Percentiles rank a stretch among this genome's conserved stretches.
Evolutionary conservation across 2,113 vertebrate species (phyloP).

Genomic region (Perognathus longimembris): DNA sequence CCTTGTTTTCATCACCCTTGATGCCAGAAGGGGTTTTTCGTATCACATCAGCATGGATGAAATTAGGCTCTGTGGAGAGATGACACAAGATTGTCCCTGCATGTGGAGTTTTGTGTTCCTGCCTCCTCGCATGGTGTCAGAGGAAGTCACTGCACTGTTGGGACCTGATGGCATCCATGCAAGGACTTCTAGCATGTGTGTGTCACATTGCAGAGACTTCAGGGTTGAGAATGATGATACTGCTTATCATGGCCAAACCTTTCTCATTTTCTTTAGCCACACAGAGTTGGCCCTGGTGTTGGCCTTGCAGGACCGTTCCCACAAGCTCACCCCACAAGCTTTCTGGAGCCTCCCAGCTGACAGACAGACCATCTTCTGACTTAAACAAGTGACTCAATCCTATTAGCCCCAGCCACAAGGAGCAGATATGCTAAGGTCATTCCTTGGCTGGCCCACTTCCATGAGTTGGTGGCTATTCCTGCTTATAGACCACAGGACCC

Average conservation of each 20-base stretch:
- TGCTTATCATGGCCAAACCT: accelerated
- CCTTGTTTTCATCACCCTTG: slow-evolving; percentile 93
- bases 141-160: background rate
- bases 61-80: slow-evolving; percentile 92
- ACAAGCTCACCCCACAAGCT: background rate
- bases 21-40: slow-evolving; percentile 86
- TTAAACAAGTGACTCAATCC: background rate
- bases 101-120: background rate
- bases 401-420: background rate
- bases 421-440: no score
- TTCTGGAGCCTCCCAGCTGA: background rate
- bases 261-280: background rate
- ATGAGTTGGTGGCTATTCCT: background rate
- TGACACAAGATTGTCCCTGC: background rate
- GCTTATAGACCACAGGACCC: background rate
- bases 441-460: accelerated
- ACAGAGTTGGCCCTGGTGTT: accelerated
- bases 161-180: background rate
- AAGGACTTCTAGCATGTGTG: accelerated
- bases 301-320: background rate
- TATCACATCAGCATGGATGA: slow-evolving; percentile 95
- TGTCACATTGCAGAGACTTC: accelerated
- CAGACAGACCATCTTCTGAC: background rate
- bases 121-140: background rate
- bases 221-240: no score